These are phyloP conservation scores for Aotus griseimembra DNA, from an alignment of 2,797 vertebrate genomes.

Conservation along the genomic window DNA sequence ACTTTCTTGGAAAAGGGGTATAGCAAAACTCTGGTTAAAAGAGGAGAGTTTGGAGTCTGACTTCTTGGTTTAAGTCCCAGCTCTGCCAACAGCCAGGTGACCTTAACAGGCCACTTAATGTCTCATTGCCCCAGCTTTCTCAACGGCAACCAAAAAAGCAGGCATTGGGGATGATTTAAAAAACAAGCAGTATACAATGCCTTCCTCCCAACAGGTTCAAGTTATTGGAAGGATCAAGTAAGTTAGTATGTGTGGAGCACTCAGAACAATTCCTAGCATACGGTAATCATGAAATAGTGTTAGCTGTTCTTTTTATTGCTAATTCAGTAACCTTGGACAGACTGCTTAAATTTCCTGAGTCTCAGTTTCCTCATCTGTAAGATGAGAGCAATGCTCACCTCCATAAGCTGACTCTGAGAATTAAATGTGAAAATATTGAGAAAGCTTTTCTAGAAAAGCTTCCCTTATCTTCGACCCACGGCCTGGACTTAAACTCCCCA, in stretches of 20 bases:
- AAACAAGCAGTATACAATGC: neutral
- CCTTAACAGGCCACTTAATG: neutral
- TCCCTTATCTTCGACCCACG: neutral
- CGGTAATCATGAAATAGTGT: neutral
- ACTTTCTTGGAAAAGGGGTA: neutral
- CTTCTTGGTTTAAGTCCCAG: neutral
- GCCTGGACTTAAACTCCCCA: neutral
- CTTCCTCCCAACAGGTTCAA: neutral
- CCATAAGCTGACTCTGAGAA: neutral
- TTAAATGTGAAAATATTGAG: neutral
- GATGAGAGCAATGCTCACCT: neutral
- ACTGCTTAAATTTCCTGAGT: neutral
- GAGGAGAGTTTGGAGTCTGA: neutral
- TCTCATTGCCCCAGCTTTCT: neutral
- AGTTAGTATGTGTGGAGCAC: neutral
- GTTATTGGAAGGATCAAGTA: neutral
- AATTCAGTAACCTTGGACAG: neutral
- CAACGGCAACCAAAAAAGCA: neutral
- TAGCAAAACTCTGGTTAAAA: neutral
- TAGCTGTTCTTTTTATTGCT: neutral
- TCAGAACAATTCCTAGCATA: neutral
- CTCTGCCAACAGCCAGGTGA: neutral
- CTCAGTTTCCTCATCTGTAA: neutral
- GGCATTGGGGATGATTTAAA: neutral
- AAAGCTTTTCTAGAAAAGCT: neutral